Base-by-base conservation (phyloP, 1,140 invertebrate species). In the Ceratosolen fusciceps region DNA sequence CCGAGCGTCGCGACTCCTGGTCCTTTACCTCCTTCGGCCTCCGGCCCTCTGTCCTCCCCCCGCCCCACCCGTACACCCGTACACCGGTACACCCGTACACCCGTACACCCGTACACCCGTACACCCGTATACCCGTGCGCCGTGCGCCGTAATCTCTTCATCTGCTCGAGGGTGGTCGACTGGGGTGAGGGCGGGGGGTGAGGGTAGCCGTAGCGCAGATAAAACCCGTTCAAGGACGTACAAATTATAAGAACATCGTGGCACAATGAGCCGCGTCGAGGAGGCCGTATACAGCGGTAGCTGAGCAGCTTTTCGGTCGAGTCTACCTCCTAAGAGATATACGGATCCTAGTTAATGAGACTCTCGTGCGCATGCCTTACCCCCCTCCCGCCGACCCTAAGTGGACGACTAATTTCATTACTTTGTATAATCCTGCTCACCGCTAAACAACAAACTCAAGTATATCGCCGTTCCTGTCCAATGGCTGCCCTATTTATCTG, bases 61-160 rank as follows among this genome's bases (percentile, higher is more conserved):
- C 70, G 43, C 16, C 5, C 29, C 24, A 9, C 29, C 31, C 52
- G 52, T 54, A 54, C 14, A 21, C 19, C n/a, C n/a, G n/a, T n/a
- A n/a, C n/a, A n/a, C n/a, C n/a, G n/a, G n/a, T n/a, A n/a, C n/a
- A n/a, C n/a, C n/a, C n/a, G n/a, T n/a, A n/a, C n/a, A n/a, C n/a
- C n/a, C n/a, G n/a, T n/a, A n/a, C n/a, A n/a, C n/a, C n/a, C n/a
- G n/a, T n/a, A n/a, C n/a, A n/a, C n/a, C n/a, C n/a, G n/a, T n/a
- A n/a, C n/a, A n/a, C n/a, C n/a, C n/a, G n/a, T n/a, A n/a, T n/a
- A n/a, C n/a, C n/a, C n/a, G n/a, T n/a, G n/a, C n/a, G n/a, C n/a
- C n/a, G n/a, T n/a, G n/a, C n/a, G n/a, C n/a, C n/a, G 37, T 71
- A 71, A 71, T 71, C 68, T 71, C 43, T 71, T 71, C 68, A 71